Percentiles rank a stretch among this genome's conserved stretches.
These are phyloP conservation scores for Nemotelus pantherinus DNA, from an alignment of 2,888 invertebrate genomes.

Conservation along the genomic window DNA sequence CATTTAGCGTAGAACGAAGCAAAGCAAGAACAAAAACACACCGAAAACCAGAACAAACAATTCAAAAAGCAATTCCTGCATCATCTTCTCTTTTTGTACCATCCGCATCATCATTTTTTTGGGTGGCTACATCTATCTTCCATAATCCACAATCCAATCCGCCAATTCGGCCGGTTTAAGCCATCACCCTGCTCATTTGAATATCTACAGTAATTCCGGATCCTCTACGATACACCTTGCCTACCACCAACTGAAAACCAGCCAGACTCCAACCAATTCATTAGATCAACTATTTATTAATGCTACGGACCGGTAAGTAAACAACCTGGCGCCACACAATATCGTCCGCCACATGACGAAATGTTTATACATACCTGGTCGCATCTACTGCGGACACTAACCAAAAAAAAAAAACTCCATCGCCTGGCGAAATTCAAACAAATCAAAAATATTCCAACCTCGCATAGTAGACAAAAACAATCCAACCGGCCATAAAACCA, in stretches of 20 bases:
- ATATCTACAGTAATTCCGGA: conserved; percentile 38
- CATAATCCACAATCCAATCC: too few species aligned
- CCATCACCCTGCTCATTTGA: conserved; percentile 31
- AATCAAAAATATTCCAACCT: conserved; percentile 11
- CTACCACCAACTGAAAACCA: not conserved
- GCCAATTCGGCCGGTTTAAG: too few species aligned
- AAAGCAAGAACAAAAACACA: too few species aligned
- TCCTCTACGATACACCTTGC: not conserved
- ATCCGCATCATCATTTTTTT: too few species aligned
- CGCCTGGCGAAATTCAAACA: not conserved
- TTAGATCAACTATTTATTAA: conserved; percentile 11
- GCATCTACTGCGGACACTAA: too few species aligned
- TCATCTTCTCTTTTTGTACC: too few species aligned
- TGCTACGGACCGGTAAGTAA: conserved; percentile 34
- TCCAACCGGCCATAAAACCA: not conserved
- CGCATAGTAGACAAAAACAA: not conserved
- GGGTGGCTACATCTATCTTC: too few species aligned
- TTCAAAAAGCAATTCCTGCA: too few species aligned
- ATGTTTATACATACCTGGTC: conserved; percentile 18
- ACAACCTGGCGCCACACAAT: conserved; percentile 39
- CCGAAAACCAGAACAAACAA: too few species aligned
- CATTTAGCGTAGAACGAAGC: too few species aligned
- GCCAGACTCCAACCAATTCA: conserved; percentile 32
- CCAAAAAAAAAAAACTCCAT: not conserved
- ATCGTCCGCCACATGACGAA: conserved; percentile 3